A percentile compares a stretch with the other conserved stretches of the same genome.
Evolutionary conservation across 2,888 invertebrate genomes (phyloP).

Genomic region (Drosophila mayaguana): DNA sequence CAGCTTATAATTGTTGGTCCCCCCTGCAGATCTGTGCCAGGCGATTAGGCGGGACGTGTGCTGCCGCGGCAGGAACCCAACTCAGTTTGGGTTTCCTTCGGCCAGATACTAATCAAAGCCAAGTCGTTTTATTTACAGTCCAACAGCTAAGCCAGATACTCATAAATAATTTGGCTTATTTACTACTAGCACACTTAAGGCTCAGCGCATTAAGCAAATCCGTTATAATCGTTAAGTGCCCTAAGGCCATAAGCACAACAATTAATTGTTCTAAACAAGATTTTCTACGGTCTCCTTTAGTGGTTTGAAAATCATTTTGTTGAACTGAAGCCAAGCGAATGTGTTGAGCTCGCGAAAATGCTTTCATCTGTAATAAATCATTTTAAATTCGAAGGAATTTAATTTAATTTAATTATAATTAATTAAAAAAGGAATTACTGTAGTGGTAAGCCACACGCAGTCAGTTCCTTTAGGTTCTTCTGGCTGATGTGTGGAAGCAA

Average conservation of each 20-base stretch:
- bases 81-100: neutral
- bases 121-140: neutral
- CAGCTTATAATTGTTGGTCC: neutral
- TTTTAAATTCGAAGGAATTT: neutral
- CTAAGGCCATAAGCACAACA: neutral
- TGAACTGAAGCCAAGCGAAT: neutral
- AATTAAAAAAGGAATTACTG: neutral
- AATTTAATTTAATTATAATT: neutral
- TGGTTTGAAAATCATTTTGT: neutral
- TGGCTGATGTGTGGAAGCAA: no score
- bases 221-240: neutral
- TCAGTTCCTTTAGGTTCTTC: no score
- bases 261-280: neutral
- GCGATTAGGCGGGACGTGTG: no score
- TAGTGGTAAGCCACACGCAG: neutral
- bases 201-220: neutral
- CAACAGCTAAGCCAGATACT: neutral
- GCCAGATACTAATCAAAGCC: neutral
- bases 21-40: neutral
- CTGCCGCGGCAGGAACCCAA: neutral
- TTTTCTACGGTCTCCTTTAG: neutral
- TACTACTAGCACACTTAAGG: neutral
- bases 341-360: conserved; percentile 1
- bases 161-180: neutral
- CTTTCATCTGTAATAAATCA: conserved; percentile 1